Percentiles rank a stretch among this genome's conserved stretches.
Conservation (phyloP, 2,888 invertebrate species). For the Dynastes tityus region DNA sequence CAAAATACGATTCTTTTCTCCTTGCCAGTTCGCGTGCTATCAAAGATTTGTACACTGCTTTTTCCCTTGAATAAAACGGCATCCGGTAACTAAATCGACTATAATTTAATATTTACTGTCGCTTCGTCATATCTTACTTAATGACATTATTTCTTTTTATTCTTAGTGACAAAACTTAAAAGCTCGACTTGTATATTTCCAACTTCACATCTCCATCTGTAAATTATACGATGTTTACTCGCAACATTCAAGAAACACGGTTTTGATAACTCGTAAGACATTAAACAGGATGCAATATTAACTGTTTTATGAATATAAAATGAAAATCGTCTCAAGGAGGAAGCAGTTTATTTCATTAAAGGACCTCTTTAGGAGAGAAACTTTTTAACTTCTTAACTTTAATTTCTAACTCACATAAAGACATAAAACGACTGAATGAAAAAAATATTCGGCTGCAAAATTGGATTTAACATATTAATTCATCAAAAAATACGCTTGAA, state of each 20-base stretch:
- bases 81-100: not conserved
- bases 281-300: conserved; percentile 15
- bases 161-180: too few relatives aligned
- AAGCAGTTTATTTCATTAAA: too few relatives aligned
- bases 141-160: not conserved
- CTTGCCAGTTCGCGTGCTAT: conserved; percentile 7
- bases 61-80: not conserved
- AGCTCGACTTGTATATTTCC: too few relatives aligned
- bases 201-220: too few relatives aligned
- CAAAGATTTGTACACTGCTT: not conserved
- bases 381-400: not conserved
- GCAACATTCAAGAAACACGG: too few relatives aligned
- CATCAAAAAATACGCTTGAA: too few relatives aligned
- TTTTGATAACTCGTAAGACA: not conserved
- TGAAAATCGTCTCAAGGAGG: not conserved
- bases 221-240: too few relatives aligned
- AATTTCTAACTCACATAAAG: not conserved
- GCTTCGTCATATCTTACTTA: not conserved
- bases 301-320: conserved; percentile 4
- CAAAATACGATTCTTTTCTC: conserved; percentile 57
- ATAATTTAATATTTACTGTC: not conserved
- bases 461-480: not conserved
- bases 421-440: conserved; percentile 1
- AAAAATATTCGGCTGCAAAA: conserved; percentile 21
- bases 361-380: not conserved